A percentile compares a stretch with the other conserved stretches of the same genome.
Conservation (phyloP, 2,888 invertebrate species). For the Cremastinae sp. region DNA sequence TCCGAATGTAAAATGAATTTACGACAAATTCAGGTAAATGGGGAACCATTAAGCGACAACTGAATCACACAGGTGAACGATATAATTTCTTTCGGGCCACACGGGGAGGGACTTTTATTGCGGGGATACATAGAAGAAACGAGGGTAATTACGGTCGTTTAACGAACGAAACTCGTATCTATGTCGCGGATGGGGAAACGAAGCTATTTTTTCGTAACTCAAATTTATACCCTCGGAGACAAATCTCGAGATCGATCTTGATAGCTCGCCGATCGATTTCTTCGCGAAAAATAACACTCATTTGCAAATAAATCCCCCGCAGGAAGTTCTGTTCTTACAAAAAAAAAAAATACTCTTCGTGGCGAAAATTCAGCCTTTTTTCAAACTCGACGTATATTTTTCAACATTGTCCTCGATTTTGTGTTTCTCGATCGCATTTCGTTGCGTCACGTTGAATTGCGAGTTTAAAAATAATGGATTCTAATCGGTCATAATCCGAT, state of each 20-base stretch:
- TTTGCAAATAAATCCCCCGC: too few species aligned
- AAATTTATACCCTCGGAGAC: background rate
- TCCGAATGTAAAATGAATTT: slow-evolving; percentile 44
- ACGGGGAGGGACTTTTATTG: slow-evolving; percentile 32
- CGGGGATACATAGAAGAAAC: background rate
- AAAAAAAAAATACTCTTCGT: background rate
- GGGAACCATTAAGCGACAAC: slow-evolving; percentile 31
- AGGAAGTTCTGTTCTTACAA: too few species aligned
- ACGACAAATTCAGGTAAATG: slow-evolving; percentile 40
- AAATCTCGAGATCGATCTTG: slow-evolving; percentile 2
- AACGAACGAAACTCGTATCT: background rate
- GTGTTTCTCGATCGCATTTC: background rate
- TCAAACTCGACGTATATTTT: background rate
- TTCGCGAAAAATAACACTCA: background rate
- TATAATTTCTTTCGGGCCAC: slow-evolving; percentile 36
- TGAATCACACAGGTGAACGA: slow-evolving; percentile 38
- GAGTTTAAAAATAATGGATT: background rate
- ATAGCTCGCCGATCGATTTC: background rate
- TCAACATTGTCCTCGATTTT: background rate
- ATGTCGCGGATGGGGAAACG: background rate
- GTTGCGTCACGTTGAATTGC: slow-evolving; percentile 6
- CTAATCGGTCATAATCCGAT: slow-evolving; percentile 26
- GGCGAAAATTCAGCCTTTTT: background rate
- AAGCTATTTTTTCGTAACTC: background rate
- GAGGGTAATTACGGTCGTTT: slow-evolving; percentile 25